Conservation (phyloP, 2,113 vertebrate species). For the Cynoglossus semilaevis region DNA sequence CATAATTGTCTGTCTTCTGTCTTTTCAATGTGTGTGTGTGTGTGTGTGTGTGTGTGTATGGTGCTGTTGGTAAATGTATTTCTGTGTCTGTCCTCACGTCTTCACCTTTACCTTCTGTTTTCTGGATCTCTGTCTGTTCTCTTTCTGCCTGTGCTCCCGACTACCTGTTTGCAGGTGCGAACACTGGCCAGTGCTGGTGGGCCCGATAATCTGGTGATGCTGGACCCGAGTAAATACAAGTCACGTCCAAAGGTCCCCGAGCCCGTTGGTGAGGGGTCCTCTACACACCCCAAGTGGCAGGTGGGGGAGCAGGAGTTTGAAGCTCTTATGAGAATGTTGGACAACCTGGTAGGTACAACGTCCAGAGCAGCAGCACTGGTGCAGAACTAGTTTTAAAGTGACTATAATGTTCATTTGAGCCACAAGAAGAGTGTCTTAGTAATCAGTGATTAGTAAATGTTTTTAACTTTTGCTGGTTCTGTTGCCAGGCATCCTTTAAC, state of each 20-base stretch:
- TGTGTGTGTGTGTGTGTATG: slow-evolving; percentile 3
- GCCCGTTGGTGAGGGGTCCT: slow-evolving; percentile 78
- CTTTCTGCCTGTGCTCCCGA: slow-evolving; percentile 10
- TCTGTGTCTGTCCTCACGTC: slow-evolving; percentile 14
- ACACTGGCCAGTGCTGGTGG: slow-evolving; percentile 95
- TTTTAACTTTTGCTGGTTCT: too few relatives aligned
- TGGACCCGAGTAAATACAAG: slow-evolving; percentile 94
- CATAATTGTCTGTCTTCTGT: slow-evolving; percentile 34
- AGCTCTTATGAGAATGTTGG: slow-evolving; percentile 97
- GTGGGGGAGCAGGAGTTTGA: slow-evolving; percentile 97
- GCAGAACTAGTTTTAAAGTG: too few relatives aligned
- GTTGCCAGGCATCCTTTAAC: too few relatives aligned
- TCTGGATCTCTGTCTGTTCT: slow-evolving; percentile 21
- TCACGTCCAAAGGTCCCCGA: slow-evolving; percentile 83
- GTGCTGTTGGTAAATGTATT: slow-evolving; percentile 1
- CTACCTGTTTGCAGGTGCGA: slow-evolving; percentile 80
- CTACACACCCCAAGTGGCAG: slow-evolving; percentile 87
- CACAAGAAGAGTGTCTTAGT: too few relatives aligned
- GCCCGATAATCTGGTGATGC: slow-evolving; percentile 92
- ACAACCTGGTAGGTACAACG: slow-evolving; percentile 88
- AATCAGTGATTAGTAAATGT: too few relatives aligned
- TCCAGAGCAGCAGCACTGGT: too few relatives aligned
- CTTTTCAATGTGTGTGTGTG: slow-evolving; percentile 26
- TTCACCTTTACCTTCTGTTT: background rate
- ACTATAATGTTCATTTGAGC: too few relatives aligned